phyloP scores from a whole-genome alignment of 2,888 invertebrate species.

The Eristalis intricaria region DNA sequence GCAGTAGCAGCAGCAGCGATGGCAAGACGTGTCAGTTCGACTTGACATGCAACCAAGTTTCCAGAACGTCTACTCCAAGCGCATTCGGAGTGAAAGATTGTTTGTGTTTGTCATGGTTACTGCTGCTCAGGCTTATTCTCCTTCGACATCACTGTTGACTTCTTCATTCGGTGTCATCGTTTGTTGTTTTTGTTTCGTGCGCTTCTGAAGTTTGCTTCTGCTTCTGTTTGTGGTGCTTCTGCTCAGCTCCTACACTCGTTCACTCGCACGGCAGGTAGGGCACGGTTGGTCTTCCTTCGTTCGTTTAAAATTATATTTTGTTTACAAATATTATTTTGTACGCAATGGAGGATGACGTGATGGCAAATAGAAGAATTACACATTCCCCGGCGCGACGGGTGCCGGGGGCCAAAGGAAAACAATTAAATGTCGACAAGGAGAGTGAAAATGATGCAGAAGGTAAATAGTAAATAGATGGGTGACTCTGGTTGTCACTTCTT shows the following conservation, averaged over 20 bases:
- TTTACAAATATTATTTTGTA: conserved; percentile 68
- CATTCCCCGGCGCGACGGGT: neutral
- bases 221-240: conserved; percentile 33
- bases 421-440: conserved; percentile 13
- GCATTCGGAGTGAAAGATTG: conserved; percentile 60
- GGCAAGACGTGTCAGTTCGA: conserved; percentile 39
- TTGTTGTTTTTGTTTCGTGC: conserved; percentile 11
- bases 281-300: neutral
- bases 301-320: conserved; percentile 58
- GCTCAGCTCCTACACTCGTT: neutral
- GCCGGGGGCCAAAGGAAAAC: neutral
- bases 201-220: conserved; percentile 32
- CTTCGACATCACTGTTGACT: conserved; percentile 40
- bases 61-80: conserved; percentile 66
- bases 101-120: conserved; percentile 51
- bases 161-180: conserved; percentile 23
- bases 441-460: conserved; percentile 31
- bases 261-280: conserved; percentile 35
- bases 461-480: conserved; percentile 33
- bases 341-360: conserved; percentile 49
- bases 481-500: conserved; percentile 25
- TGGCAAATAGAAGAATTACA: conserved; percentile 36
- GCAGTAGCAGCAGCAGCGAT: conserved; percentile 9
- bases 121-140: conserved; percentile 33
- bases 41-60: conserved; percentile 68